Evolutionary conservation across 1,140 invertebrate species (phyloP), one percentile per base, ranked within the genome.

Genomic region (Eriosoma lanigerum): DNA sequence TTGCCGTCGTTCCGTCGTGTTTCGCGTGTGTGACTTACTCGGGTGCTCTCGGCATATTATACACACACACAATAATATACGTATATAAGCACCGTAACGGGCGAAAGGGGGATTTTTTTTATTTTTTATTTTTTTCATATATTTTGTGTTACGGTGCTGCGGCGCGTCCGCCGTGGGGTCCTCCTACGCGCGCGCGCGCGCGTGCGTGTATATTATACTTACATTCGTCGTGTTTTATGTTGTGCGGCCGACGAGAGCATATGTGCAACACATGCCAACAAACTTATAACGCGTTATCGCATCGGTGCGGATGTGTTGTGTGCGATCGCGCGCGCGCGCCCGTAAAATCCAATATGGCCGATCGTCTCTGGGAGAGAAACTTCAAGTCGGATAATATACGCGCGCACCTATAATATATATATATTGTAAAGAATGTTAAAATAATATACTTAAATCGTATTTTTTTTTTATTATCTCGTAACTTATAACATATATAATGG

Each of bases 301-400:
- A n/a, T 62, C 58, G 58, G 44, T 68, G 46, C 68, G 68, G 68
- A 72, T 72, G 68, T 52, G 24, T 12, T 62, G 17, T n/a, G 15
- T 29, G 15, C 2, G 58, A 38, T 9, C 5, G 58, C 3, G 24
- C 15, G 58, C 1, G 15, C 13, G 21, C 15, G 13, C 13, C 21
- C 24, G 44, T 46, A 54, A 73, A 73, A 73, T 50, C 70, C 70
- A 73, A 73, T 46, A 73, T 73, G 70, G 70, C 70, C 68, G 68
- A 26, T 62, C 26, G 60, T 17, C 17, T 0, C 17, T 26, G 24
- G 17, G 60, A 26, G 29, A 64, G 17, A 19, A 64, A 64, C 60
- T 64, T 17, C 60, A n/a, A 29, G 19, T 64, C 29, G 58, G 58
- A 60, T 60, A 19, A 38, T 38, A 38, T 38, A 38, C 3, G 8